Base-by-base conservation (phyloP, 2,888 invertebrate species). In the Drosophila acutilabella region DNA sequence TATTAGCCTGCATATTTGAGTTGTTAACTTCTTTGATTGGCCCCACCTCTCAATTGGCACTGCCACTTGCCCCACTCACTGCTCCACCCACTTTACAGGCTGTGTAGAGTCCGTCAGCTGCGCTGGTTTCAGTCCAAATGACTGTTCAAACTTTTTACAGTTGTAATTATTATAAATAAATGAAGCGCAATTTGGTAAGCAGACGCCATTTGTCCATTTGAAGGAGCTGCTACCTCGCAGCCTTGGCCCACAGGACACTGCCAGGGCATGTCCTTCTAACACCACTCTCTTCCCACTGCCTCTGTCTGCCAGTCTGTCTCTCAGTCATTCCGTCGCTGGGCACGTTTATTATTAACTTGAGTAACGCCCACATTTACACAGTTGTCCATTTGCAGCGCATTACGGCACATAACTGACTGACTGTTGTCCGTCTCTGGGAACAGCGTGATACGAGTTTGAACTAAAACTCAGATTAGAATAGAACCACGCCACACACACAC, bases 141-240 rank as follows among this genome's bases (percentile, higher is more conserved):
- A 81, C 71, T 81, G 78, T 88, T 81, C 70, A 85, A 85, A 89
- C 67, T 85, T 89, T 89, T 85, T 79, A 71, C 80, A 67, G 74
- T 77, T 81, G 85, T 85, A 85, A 85, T 85, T 89, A 85, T 85
- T 85, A 85, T 85, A 85, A 85, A 85, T 89, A 85, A 85, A 85
- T 85, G 89, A 85, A 85, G 86, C 82, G 79, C 82, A 77, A 85
- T 88, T 81, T 81, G 65, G 72, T 72, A 64, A 67, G 64, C 86
- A 69, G 58, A 59, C 66, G 62, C 66, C 56, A 56, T 45, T 59
- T 54, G 62, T 48, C 48, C 20, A 53, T 52, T 36, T 47, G 14
- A 6, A 2, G 26, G 38, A 10, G 18, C n/a, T 33, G 54, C 33
- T 36, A 36, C 36, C 11, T 36, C 33, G 7, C 4, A 11, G 74